Conservation (phyloP, 2,888 invertebrate species). For the Sarcophaga caerulescens region DNA sequence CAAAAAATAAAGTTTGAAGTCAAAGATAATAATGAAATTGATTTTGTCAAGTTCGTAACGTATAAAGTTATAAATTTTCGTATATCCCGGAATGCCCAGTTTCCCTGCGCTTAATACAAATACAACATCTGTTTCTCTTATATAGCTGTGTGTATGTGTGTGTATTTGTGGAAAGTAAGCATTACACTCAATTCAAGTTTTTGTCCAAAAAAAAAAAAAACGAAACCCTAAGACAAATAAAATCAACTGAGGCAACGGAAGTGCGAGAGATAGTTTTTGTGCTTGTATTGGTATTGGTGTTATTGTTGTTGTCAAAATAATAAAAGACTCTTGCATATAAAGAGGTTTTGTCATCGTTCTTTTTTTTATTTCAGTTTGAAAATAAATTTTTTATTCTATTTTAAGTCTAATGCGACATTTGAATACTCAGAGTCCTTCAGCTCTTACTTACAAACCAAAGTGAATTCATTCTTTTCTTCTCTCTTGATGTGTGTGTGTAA, state of each 20-base stretch:
- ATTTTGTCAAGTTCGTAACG: constrained; percentile 39
- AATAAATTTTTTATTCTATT: constrained; percentile 2
- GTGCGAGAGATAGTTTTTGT: neutral
- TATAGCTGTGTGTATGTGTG: too few species aligned
- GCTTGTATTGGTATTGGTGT: too few species aligned
- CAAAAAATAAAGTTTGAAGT: constrained; percentile 16
- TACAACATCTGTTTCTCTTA: too few species aligned
- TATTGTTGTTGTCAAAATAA: neutral
- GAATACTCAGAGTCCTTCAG: constrained; percentile 20
- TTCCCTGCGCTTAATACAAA: too few species aligned
- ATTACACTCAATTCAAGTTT: constrained; percentile 24
- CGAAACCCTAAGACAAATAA: neutral
- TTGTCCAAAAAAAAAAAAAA: neutral
- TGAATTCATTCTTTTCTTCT: too few species aligned
- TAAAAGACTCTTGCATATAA: constrained; percentile 21
- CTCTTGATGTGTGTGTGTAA: neutral
- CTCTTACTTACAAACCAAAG: too few species aligned
- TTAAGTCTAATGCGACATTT: constrained; percentile 47
- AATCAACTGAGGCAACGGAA: neutral
- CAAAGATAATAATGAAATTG: constrained; percentile 36
- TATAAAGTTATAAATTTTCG: constrained; percentile 15
- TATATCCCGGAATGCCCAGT: too few species aligned
- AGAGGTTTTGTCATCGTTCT: constrained; percentile 17
- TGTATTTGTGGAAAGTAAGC: neutral
- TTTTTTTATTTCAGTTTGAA: neutral